Conservation (phyloP, 2,888 invertebrate genomes). For the Dione juno region DNA sequence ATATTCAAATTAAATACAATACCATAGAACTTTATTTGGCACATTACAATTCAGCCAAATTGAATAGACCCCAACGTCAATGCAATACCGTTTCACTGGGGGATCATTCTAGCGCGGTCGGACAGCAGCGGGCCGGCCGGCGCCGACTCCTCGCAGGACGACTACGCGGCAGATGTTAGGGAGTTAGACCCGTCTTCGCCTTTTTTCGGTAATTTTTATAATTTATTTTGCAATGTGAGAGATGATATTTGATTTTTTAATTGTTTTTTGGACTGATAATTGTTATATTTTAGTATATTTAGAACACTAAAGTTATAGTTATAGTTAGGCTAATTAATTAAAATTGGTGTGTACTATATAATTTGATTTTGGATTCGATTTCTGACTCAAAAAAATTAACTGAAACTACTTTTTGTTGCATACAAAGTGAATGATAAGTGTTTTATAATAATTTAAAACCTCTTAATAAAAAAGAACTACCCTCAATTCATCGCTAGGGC, state of each 20-base stretch:
- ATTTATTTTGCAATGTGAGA: constrained; percentile 55
- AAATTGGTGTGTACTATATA: too few species aligned
- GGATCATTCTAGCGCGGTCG: constrained; percentile 73
- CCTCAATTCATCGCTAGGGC: too few species aligned
- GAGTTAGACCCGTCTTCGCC: constrained; percentile 80
- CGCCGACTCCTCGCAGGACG: constrained; percentile 69
- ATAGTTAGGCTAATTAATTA: too few species aligned
- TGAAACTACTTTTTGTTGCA: too few species aligned
- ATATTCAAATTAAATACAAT: background rate
- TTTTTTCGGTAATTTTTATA: constrained; percentile 74
- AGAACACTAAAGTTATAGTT: too few species aligned
- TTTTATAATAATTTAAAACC: too few species aligned
- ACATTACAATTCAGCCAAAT: background rate
- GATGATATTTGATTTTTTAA: constrained; percentile 52
- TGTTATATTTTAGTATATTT: background rate
- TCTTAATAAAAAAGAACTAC: too few species aligned
- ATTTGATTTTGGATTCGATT: too few species aligned
- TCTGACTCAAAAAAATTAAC: too few species aligned
- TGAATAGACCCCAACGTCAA: background rate
- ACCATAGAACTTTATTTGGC: background rate
- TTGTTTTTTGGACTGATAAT: background rate
- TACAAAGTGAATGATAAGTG: too few species aligned
- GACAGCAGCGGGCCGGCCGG: constrained; percentile 72
- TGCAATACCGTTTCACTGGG: constrained; percentile 31
- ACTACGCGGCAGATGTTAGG: constrained; percentile 78